phyloP scores from a whole-genome alignment of 2,888 invertebrate genomes.

The Xylocampa areola region DNA sequence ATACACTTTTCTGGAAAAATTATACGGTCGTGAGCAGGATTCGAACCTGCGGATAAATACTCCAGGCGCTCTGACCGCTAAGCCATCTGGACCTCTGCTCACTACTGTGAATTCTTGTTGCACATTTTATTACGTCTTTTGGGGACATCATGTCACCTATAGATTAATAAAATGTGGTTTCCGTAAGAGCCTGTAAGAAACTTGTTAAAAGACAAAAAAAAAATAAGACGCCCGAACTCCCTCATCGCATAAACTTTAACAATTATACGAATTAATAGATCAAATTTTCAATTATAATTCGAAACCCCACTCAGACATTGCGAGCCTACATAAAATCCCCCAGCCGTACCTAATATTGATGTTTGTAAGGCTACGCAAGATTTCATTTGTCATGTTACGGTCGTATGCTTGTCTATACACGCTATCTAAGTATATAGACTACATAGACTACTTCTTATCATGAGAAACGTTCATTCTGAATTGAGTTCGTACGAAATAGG shows the following conservation, averaged over 20 bases:
- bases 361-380: conserved; percentile 15
- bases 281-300: conserved; percentile 46
- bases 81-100: too few species aligned
- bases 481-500: conserved; percentile 39
- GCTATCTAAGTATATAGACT: conserved; percentile 15
- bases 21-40: too few species aligned
- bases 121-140: too few species aligned
- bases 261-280: conserved; percentile 38
- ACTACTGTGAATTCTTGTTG: too few species aligned
- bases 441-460: conserved; percentile 30
- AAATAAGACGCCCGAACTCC: too few species aligned
- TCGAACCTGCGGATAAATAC: too few species aligned
- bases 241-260: conserved; percentile 12
- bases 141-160: too few species aligned
- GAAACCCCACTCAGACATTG: conserved; percentile 33
- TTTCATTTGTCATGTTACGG: conserved; percentile 45
- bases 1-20: too few species aligned
- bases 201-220: too few species aligned
- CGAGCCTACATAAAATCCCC: conserved; percentile 23
- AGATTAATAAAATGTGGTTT: too few species aligned
- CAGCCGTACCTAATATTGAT: conserved; percentile 31
- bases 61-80: too few species aligned
- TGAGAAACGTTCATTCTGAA: conserved; percentile 35
- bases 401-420: conserved; percentile 11
- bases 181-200: too few species aligned